phyloP scores from a whole-genome alignment of 2,797 vertebrate genomes.

The Ispidina picta region DNA sequence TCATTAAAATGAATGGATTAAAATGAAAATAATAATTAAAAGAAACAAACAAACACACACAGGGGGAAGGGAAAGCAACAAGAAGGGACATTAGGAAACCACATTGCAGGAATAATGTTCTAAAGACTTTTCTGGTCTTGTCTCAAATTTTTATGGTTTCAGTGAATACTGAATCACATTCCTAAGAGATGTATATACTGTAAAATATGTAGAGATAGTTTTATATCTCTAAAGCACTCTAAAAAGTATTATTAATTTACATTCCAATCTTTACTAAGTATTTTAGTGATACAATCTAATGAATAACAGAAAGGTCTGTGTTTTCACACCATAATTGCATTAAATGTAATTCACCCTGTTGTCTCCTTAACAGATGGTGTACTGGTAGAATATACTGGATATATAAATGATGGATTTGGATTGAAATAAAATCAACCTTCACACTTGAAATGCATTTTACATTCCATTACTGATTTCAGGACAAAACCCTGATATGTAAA shows the following conservation, averaged over 20 bases:
- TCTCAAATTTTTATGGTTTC: background rate
- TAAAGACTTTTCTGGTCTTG: background rate
- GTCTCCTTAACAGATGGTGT: slow-evolving; percentile 47
- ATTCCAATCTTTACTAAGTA: slow-evolving; percentile 34
- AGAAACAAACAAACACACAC: accelerated
- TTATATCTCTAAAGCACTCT: background rate
- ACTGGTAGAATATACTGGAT: slow-evolving; percentile 7
- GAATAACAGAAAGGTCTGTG: slow-evolving; percentile 22
- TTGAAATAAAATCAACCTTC: slow-evolving; percentile 51
- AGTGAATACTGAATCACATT: background rate
- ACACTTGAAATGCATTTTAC: background rate
- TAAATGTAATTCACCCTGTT: slow-evolving; percentile 41
- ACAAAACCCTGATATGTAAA: slow-evolving; percentile 12
- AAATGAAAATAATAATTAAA: background rate
- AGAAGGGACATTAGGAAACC: background rate
- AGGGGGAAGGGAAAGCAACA: background rate
- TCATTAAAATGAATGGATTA: background rate
- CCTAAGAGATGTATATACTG: background rate
- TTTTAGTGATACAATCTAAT: slow-evolving; percentile 38
- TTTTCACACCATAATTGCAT: slow-evolving; percentile 55
- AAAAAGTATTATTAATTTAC: slow-evolving; percentile 38
- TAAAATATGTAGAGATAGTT: background rate
- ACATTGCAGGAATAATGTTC: background rate
- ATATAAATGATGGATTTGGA: slow-evolving; percentile 30
- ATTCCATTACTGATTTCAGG: slow-evolving; percentile 17